Conservation (phyloP, 1,140 invertebrate species). For the Cherax quadricarinatus region DNA sequence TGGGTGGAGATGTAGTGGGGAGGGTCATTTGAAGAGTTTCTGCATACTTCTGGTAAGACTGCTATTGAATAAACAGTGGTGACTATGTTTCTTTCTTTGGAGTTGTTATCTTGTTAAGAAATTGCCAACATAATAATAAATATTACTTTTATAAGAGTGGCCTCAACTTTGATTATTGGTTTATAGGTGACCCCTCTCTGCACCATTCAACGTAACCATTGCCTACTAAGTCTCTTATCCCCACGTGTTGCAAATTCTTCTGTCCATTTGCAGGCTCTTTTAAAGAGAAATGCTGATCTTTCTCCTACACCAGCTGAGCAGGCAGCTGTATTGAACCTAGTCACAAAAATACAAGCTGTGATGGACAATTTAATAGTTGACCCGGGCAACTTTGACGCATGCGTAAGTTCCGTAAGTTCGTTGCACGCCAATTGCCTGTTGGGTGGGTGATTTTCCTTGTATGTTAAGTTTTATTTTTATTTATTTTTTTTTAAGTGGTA, state of each 20-base stretch:
- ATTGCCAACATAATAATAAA: too few species aligned
- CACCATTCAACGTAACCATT: neutral
- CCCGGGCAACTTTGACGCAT: slow-evolving; percentile 95
- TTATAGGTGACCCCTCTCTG: too few species aligned
- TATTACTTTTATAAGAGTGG: too few species aligned
- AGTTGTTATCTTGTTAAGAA: too few species aligned
- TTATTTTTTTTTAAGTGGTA: neutral
- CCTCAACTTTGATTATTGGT: too few species aligned
- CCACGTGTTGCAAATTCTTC: neutral
- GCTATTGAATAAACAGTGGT: too few species aligned
- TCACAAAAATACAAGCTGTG: slow-evolving; percentile 94
- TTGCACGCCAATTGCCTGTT: slow-evolving; percentile 32
- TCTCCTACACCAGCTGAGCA: slow-evolving; percentile 93
- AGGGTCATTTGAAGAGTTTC: too few species aligned
- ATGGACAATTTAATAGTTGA: slow-evolving; percentile 95
- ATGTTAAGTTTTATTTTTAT: neutral
- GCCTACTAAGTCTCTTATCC: neutral
- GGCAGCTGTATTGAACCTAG: slow-evolving; percentile 91
- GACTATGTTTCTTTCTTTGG: too few species aligned
- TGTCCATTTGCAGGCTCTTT: slow-evolving; percentile 82
- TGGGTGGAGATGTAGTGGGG: too few species aligned
- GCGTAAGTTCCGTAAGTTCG: slow-evolving; percentile 84
- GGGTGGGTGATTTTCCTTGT: slow-evolving; percentile 29
- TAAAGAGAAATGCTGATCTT: slow-evolving; percentile 93
- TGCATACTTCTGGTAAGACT: too few species aligned